Evolutionary conservation across 2,888 invertebrate genomes (phyloP).

Genomic region (Oscheius onirici): DNA sequence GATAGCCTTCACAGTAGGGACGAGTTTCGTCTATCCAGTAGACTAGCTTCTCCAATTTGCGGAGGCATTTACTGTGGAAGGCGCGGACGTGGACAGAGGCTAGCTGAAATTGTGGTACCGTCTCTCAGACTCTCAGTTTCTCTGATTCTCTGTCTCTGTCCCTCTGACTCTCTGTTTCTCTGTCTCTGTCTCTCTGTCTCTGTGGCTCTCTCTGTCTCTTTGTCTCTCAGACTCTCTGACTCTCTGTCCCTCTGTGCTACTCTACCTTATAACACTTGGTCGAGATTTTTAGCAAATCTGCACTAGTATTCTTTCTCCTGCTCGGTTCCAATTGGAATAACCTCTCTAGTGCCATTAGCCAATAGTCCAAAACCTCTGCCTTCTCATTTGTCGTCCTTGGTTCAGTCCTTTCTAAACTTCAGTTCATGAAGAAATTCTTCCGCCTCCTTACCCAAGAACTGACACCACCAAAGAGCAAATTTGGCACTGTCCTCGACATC

Average conservation of each 20-base stretch:
- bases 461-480: slow-evolving; percentile 49
- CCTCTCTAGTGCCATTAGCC: slow-evolving; percentile 25
- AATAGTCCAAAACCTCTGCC: slow-evolving; percentile 25
- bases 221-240: background rate
- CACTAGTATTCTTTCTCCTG: background rate
- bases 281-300: slow-evolving; percentile 15
- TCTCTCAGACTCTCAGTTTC: background rate
- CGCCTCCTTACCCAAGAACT: slow-evolving; percentile 36
- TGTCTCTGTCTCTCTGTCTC: background rate
- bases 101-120: too few relatives aligned
- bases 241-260: background rate
- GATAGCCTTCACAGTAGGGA: slow-evolving; percentile 27
- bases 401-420: slow-evolving; percentile 16
- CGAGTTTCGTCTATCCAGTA: slow-evolving; percentile 30
- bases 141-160: background rate
- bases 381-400: slow-evolving; percentile 7
- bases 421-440: background rate
- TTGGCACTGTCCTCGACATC: slow-evolving; percentile 42
- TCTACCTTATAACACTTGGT: background rate
- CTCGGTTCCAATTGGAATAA: slow-evolving; percentile 18
- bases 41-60: slow-evolving; percentile 25
- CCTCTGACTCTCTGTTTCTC: slow-evolving; percentile 4
- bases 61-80: slow-evolving; percentile 24
- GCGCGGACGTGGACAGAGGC: slow-evolving; percentile 3
- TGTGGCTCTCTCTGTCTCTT: slow-evolving; percentile 2